Base-by-base conservation (phyloP, 2,888 invertebrate species). In the Ichneumoninae sp. region DNA sequence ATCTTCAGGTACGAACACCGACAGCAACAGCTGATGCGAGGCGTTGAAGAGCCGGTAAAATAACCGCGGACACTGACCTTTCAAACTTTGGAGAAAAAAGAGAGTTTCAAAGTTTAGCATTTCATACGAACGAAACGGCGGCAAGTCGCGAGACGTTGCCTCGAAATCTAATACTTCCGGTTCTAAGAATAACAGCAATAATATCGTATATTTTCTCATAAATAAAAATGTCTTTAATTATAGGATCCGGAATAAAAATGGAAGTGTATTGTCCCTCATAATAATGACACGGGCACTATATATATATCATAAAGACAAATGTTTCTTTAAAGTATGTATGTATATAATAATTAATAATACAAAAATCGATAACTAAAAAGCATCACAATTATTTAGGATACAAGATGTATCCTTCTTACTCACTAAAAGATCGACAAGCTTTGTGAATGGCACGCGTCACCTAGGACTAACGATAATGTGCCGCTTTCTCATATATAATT, bases 311-410 rank as follows among this genome's bases (percentile, higher is more conserved):
- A 50, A 63, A 47, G 4, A 63, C 44, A 75, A 75, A 65, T 36
- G 13, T 75, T 19, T 19, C 33, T 33, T 47, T 47, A 74, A 44
- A 1, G 40, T 13, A 44, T 44, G 50, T 65, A 63, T 36, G 57
- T 60, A 73, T 57, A 73, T 57, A 73, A 73, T 50, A 75, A 74
- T 74, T 44, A 73, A 44, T 73, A 71, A 36, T 52, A 54, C 52
- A 36, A 33, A 50, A 75, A 74, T 65, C 74, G 74, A 75, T 63
- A 75, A 75, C 74, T 75, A 33, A 75, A 65, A 63, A 75, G 74
- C 74, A 75, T 75, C 74, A 75, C 74, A 75, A 65, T 75, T 63
- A 75, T 75, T 75, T 75, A 50, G 74, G 74, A 75, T 75, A 75
- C 33, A n/a, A 16, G 30, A 65, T 26, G 33, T 75, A 75, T 75